A percentile compares a stretch with the other conserved stretches of the same genome.
These are phyloP conservation scores for Drosophila nigrodunni DNA, from an alignment of 1,140 invertebrate genomes.

Conservation along the genomic window DNA sequence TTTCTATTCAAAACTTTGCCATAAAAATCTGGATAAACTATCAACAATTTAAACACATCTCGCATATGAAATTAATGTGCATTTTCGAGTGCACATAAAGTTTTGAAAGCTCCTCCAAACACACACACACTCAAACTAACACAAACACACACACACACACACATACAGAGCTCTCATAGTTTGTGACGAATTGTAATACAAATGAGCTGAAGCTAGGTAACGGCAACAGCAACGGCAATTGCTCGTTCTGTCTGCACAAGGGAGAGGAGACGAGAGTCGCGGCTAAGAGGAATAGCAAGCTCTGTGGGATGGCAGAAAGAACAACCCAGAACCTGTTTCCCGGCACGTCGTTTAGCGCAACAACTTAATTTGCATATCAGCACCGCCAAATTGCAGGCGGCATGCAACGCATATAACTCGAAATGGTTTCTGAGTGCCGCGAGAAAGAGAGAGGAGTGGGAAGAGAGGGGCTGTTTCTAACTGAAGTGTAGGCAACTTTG, in stretches of 20 bases:
- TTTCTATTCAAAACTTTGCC: no score
- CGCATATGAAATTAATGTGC: conserved; percentile 37
- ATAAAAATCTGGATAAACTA: background rate
- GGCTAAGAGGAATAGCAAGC: no score
- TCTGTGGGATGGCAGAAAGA: background rate
- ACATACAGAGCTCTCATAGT: conserved; percentile 13
- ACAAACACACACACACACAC: background rate
- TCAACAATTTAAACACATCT: conserved; percentile 13
- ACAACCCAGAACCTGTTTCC: conserved; percentile 64
- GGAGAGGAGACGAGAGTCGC: background rate
- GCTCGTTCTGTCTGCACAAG: conserved; percentile 23
- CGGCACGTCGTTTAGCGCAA: conserved; percentile 82
- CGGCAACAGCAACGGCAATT: conserved; percentile 6
- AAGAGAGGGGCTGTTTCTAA: conserved; percentile 15
- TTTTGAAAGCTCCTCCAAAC: conserved; percentile 44
- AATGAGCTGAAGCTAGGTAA: conserved; percentile 54
- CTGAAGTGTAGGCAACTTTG: conserved; percentile 52
- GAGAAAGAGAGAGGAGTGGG: background rate
- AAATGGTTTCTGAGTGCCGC: conserved; percentile 1
- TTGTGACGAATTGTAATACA: conserved; percentile 80
- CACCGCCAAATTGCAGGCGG: conserved; percentile 78
- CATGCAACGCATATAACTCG: conserved; percentile 61
- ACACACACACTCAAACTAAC: conserved; percentile 3
- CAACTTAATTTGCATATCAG: conserved; percentile 83
- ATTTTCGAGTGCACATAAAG: conserved; percentile 48